phyloP scores from a whole-genome alignment of 1,140 invertebrate species.

The Megathymus violae region DNA sequence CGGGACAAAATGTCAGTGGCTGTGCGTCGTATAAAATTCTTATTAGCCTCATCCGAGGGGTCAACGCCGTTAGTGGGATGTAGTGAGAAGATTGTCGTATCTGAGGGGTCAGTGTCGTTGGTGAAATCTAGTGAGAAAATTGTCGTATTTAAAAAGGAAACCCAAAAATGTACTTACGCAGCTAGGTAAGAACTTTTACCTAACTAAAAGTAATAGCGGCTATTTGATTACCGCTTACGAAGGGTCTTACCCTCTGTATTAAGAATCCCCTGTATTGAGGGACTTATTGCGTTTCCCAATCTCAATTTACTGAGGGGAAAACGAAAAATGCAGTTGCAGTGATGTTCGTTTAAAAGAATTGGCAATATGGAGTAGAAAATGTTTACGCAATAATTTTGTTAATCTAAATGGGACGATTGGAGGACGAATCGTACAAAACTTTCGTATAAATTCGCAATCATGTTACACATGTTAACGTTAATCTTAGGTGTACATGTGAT shows the following conservation, averaged over 20 bases:
- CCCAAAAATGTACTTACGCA: background rate
- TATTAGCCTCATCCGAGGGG: slow-evolving; percentile 64
- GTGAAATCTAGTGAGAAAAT: too few species aligned
- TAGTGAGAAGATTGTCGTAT: slow-evolving; percentile 40
- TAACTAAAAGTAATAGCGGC: slow-evolving; percentile 58
- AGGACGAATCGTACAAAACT: too few species aligned
- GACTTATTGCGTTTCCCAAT: slow-evolving; percentile 63
- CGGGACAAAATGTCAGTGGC: slow-evolving; percentile 27
- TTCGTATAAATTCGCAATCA: too few species aligned
- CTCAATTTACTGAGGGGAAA: slow-evolving; percentile 62
- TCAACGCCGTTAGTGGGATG: slow-evolving; percentile 44
- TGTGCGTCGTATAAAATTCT: slow-evolving; percentile 65
- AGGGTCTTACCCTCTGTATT: slow-evolving; percentile 42
- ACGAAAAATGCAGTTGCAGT: slow-evolving; percentile 27
- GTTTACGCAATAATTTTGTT: background rate
- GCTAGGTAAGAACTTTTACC: background rate
- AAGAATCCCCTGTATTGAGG: slow-evolving; percentile 33
- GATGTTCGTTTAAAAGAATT: too few species aligned
- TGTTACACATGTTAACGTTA: too few species aligned
- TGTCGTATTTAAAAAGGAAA: background rate
- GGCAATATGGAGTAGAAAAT: slow-evolving; percentile 11
- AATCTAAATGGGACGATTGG: too few species aligned
- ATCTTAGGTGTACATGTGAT: too few species aligned
- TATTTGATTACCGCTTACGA: slow-evolving; percentile 68
- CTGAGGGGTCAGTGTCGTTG: too few species aligned